A percentile compares a stretch with the other conserved stretches of the same genome.
Evolutionary conservation across 2,797 vertebrate species (phyloP).

Genomic region (Etheostoma nigrum): DNA sequence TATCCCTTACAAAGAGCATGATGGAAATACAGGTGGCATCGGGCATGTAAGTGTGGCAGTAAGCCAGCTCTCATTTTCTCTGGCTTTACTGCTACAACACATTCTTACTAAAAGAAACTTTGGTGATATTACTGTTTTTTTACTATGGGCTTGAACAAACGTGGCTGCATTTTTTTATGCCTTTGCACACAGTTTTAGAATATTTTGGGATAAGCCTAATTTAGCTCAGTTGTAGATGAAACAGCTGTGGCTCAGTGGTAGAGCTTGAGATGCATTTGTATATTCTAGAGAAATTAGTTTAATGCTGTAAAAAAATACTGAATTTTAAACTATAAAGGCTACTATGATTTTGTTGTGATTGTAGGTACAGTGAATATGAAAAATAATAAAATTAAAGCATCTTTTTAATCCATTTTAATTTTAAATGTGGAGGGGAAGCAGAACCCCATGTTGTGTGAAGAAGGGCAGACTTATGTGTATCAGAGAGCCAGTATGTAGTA

Average conservation of each 20-base stretch:
- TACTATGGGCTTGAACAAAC: not conserved
- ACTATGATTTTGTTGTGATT: not conserved
- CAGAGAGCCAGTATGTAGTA: conserved; percentile 9
- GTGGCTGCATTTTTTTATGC: too few relatives aligned
- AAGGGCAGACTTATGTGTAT: conserved; percentile 45
- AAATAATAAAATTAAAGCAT: not conserved
- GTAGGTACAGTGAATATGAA: not conserved
- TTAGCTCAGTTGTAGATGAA: too few relatives aligned
- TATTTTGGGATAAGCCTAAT: too few relatives aligned
- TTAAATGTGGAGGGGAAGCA: not conserved
- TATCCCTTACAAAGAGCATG: not conserved
- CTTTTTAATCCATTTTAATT: not conserved
- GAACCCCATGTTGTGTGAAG: conserved; percentile 39
- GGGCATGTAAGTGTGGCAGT: not conserved
- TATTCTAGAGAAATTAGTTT: not conserved
- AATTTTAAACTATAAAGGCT: not conserved
- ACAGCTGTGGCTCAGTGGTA: too few relatives aligned
- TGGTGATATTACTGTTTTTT: not conserved
- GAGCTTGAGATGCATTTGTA: not conserved
- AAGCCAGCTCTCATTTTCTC: not conserved
- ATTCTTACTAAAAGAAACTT: not conserved
- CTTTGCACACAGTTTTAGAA: too few relatives aligned
- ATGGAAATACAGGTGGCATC: not conserved
- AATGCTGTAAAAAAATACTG: not conserved
- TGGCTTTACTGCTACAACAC: not conserved